Conservation (phyloP, 2,113 vertebrate genomes). For the Ceuthmochares aereus region DNA sequence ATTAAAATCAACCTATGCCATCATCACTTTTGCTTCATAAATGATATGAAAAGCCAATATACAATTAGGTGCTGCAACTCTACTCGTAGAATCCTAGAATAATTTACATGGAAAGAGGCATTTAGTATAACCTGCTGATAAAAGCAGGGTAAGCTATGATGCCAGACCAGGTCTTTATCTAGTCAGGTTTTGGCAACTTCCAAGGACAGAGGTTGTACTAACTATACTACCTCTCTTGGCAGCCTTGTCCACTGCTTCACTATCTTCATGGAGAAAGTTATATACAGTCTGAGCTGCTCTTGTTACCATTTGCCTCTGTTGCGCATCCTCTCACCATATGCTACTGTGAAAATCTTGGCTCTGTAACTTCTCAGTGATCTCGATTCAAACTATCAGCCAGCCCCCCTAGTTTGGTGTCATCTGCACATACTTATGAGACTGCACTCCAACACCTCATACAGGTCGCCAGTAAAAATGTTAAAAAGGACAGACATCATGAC, state of each 20-base stretch:
- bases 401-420: background rate
- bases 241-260: background rate
- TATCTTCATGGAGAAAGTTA: background rate
- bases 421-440: background rate
- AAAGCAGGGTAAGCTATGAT: background rate
- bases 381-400: background rate
- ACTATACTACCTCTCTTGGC: background rate
- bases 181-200: background rate
- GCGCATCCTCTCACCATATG: background rate
- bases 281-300: background rate
- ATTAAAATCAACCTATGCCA: background rate
- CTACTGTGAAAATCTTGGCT: background rate
- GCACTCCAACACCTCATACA: background rate
- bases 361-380: background rate
- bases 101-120: background rate
- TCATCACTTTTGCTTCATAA: background rate
- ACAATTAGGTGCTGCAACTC: background rate
- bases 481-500: background rate
- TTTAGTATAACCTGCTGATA: background rate
- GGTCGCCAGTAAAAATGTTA: background rate
- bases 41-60: background rate
- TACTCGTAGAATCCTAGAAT: background rate
- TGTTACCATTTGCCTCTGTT: background rate
- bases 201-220: background rate
- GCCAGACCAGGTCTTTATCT: background rate